Evolutionary conservation across 2,888 invertebrate genomes (phyloP).

Genomic region (Metellina segmentata): DNA sequence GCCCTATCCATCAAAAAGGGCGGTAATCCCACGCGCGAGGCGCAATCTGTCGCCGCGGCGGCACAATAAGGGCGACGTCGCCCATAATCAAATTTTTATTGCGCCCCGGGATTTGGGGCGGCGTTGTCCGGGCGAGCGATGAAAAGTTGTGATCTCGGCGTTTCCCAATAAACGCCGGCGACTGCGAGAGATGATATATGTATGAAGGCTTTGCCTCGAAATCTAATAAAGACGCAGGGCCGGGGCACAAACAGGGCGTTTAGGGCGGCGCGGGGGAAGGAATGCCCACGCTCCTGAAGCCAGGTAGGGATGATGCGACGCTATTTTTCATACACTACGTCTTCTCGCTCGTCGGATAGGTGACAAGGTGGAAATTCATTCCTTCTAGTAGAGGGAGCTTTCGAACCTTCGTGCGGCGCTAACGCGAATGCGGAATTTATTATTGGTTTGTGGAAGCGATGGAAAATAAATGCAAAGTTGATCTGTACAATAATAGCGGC

Average conservation of each 20-base stretch:
- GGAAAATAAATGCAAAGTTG: no score
- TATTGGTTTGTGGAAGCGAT: no score
- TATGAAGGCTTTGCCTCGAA: background rate
- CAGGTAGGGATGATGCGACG: background rate
- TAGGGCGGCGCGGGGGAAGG: no score
- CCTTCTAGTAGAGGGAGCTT: no score
- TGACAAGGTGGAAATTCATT: no score
- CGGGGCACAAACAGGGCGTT: background rate
- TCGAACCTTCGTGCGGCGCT: no score
- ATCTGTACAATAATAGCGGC: no score
- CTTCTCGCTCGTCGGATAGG: background rate
- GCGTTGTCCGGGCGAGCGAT: background rate
- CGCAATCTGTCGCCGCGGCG: no score
- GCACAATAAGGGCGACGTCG: background rate
- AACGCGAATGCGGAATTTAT: no score
- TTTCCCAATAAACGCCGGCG: background rate
- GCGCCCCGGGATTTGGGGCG: conserved; percentile 42
- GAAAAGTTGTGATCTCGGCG: background rate
- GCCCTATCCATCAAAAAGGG: background rate
- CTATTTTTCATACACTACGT: background rate
- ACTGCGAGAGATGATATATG: background rate
- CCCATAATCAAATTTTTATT: conserved; percentile 65
- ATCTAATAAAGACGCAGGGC: background rate
- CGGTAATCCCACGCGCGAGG: background rate
- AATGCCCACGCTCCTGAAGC: background rate